Conservation (phyloP, 2,888 invertebrate species). For the Odontocerum albicorne region DNA sequence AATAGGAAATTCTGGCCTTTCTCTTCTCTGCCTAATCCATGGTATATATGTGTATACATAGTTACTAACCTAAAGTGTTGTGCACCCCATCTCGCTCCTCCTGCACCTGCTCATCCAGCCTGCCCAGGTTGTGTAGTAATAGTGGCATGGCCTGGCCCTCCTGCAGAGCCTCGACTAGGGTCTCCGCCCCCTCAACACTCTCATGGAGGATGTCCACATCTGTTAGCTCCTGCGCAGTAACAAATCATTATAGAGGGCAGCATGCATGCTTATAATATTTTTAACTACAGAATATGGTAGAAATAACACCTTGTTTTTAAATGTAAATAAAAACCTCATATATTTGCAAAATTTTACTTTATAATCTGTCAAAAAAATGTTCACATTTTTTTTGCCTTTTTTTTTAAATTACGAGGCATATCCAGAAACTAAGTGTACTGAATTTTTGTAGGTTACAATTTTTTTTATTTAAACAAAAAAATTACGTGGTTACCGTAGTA, state of each 20-base stretch:
- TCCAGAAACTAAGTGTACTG: no score
- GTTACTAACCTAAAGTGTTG: slow-evolving; percentile 80
- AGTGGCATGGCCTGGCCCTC: slow-evolving; percentile 89
- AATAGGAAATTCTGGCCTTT: no score
- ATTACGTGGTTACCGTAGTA: no score
- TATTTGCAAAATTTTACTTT: no score
- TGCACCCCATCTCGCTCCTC: slow-evolving; percentile 97
- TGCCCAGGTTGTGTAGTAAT: slow-evolving; percentile 88
- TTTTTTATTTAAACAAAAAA: no score
- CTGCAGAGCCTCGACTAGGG: slow-evolving; percentile 83
- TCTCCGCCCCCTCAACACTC: slow-evolving; percentile 87
- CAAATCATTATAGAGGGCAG: slow-evolving; percentile 49
- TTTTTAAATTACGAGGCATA: no score
- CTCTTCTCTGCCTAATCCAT: no score
- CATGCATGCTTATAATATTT: slow-evolving; percentile 37
- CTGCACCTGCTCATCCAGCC: slow-evolving; percentile 89
- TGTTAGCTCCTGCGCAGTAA: slow-evolving; percentile 80
- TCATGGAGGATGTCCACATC: slow-evolving; percentile 96
- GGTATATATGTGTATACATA: no score
- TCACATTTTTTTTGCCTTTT: no score
- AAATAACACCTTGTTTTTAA: not conserved
- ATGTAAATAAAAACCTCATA: not conserved
- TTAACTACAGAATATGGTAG: no score
- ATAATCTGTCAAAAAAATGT: no score
- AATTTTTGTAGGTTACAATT: no score